Percentiles rank a stretch among this genome's conserved stretches.
phyloP scores from a whole-genome alignment of 2,113 vertebrate species.

The Cyphotilapia sp. region DNA sequence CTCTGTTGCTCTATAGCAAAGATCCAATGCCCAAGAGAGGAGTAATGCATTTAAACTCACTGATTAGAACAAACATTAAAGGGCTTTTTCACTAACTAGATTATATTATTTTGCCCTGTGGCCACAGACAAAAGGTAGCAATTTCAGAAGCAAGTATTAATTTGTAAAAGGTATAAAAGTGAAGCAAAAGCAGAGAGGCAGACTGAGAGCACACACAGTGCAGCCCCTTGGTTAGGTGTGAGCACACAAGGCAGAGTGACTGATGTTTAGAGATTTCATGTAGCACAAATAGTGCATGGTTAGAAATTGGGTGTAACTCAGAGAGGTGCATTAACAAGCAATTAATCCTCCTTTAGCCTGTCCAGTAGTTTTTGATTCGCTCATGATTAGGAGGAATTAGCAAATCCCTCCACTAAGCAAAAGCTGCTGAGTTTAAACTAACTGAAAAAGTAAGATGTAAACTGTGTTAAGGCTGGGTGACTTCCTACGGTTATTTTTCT shows the following conservation, averaged over 20 bases:
- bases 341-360: neutral
- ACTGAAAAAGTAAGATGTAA: neutral
- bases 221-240: neutral
- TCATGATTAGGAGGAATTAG: neutral
- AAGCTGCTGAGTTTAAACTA: neutral
- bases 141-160: neutral
- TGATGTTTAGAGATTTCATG: neutral
- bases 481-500: neutral
- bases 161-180: neutral
- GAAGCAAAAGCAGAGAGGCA: neutral
- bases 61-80: neutral
- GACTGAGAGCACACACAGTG: neutral
- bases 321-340: neutral
- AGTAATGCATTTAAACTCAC: neutral
- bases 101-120: neutral
- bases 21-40: neutral
- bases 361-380: neutral
- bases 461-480: neutral
- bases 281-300: neutral
- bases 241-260: neutral
- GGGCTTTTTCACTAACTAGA: neutral
- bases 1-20: neutral
- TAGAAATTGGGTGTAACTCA: neutral
- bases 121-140: neutral
- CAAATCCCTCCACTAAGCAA: neutral